These are phyloP conservation scores for Eupithecia exiguata DNA, from an alignment of 2,888 invertebrate genomes.

Conservation along the genomic window DNA sequence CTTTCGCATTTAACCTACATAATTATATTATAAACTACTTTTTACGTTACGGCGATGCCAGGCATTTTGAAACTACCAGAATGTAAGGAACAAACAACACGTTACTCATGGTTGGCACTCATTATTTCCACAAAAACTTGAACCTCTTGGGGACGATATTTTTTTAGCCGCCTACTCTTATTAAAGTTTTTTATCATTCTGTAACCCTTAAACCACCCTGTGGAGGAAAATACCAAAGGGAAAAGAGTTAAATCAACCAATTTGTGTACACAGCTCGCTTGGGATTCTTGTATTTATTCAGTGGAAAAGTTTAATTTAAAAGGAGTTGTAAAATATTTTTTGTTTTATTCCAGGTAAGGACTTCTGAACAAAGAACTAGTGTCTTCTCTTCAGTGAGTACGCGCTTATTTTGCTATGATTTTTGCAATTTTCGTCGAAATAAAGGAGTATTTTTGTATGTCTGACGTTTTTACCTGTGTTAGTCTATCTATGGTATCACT, in stretches of 20 bases:
- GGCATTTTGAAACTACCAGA: background rate
- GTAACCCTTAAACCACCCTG: conserved; percentile 16
- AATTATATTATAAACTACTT: background rate
- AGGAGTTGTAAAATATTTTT: conserved; percentile 4
- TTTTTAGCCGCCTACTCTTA: conserved; percentile 25
- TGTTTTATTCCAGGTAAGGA: conserved; percentile 23
- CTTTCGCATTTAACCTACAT: background rate
- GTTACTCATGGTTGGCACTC: background rate
- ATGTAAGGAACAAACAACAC: background rate
- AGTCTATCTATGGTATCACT: background rate
- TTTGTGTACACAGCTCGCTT: conserved; percentile 3
- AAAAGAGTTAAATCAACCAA: conserved; percentile 10
- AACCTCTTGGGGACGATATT: conserved; percentile 17
- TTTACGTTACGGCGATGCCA: background rate
- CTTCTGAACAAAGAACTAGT: background rate
- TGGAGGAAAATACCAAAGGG: background rate
- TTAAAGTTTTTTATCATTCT: conserved; percentile 30
- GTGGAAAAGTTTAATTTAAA: conserved; percentile 8
- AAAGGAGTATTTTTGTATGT: background rate
- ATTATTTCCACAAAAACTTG: conserved; percentile 17
- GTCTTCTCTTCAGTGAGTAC: background rate
- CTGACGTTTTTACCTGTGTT: background rate
- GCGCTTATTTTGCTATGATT: background rate
- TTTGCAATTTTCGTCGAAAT: background rate
- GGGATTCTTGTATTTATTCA: background rate